Conservation (phyloP, 2,888 invertebrate genomes). For the Leptinotarsa juncta region DNA sequence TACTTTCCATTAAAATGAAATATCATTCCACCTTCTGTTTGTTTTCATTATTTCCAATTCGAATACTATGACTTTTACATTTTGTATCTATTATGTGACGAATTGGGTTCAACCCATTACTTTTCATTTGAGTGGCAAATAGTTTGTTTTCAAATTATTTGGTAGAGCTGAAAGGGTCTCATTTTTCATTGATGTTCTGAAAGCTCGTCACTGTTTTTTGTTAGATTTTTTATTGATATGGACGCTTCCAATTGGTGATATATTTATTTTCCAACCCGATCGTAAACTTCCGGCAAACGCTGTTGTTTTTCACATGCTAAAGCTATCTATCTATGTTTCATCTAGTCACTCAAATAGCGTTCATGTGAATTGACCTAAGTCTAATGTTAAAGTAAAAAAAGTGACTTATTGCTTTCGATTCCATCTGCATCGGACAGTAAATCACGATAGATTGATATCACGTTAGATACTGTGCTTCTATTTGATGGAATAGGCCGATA, state of each 20-base stretch:
- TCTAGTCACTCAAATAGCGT: conserved; percentile 4
- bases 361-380: neutral
- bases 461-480: too few species aligned
- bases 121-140: neutral
- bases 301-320: conserved; percentile 4
- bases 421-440: too few species aligned
- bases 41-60: too few species aligned
- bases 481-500: too few species aligned
- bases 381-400: neutral
- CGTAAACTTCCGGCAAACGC: conserved; percentile 11
- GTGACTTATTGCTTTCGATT: neutral
- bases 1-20: too few species aligned
- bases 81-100: neutral
- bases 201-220: neutral
- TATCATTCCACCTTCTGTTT: too few species aligned
- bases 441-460: too few species aligned
- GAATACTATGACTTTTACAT: too few species aligned
- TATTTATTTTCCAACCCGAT: conserved; percentile 1
- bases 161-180: neutral
- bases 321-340: conserved; percentile 9
- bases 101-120: neutral
- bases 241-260: conserved; percentile 5
- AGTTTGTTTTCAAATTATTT: neutral
- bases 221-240: neutral
- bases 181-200: neutral